Conservation (phyloP, 2,113 vertebrate genomes). For the Heliornis fulica region DNA sequence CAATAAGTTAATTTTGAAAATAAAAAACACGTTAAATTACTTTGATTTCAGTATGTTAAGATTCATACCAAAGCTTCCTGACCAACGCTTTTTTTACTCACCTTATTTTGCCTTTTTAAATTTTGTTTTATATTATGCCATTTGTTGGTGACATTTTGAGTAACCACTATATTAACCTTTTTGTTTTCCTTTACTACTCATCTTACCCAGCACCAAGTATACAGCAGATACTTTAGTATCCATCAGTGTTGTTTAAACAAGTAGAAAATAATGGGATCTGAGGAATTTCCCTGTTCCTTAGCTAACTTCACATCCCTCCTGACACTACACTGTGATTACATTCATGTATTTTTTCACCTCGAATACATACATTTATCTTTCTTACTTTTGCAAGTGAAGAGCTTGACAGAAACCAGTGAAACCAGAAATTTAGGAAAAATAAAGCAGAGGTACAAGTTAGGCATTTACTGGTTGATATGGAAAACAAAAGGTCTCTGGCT, state of each 20-base stretch:
- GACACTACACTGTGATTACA: accelerated
- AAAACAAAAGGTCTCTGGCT: not conserved
- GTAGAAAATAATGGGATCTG: not conserved
- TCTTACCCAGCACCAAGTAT: not conserved
- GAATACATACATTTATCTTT: not conserved
- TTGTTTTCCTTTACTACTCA: not conserved
- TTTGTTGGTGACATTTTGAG: not conserved
- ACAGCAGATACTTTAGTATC: not conserved
- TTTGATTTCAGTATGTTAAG: not conserved
- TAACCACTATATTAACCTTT: not conserved
- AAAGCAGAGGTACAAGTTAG: not conserved
- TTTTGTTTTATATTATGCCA: not conserved
- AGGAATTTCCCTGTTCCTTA: not conserved
- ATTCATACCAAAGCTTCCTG: not conserved
- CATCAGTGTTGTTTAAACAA: not conserved
- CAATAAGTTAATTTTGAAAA: not conserved
- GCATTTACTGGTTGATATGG: not conserved
- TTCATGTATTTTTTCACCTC: not conserved
- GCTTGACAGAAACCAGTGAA: not conserved
- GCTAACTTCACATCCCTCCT: not conserved
- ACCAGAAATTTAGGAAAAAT: not conserved
- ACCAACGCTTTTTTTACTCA: not conserved
- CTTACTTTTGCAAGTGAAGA: not conserved
- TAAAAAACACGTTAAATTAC: not conserved
- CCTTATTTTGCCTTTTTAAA: not conserved